These are phyloP conservation scores for Cyclargus thomasi DNA, from an alignment of 1,140 invertebrate genomes.

Conservation along the genomic window DNA sequence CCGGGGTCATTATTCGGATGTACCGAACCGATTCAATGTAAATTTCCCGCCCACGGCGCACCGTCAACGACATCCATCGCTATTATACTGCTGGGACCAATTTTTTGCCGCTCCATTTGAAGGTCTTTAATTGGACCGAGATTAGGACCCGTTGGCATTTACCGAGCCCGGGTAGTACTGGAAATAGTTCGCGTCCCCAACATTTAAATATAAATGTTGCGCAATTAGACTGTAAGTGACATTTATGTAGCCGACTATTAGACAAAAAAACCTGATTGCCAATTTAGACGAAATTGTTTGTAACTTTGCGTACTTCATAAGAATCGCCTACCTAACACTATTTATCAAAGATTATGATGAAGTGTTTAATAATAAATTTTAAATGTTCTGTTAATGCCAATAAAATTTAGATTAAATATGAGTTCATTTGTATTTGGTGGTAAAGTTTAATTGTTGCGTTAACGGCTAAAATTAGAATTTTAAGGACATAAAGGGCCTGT, in stretches of 20 bases:
- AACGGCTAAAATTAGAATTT: too few species aligned
- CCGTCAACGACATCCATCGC: constrained; percentile 55
- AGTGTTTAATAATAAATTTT: not conserved
- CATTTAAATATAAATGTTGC: constrained; percentile 12
- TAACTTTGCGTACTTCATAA: not conserved
- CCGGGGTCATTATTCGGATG: constrained; percentile 52
- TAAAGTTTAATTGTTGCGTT: too few species aligned
- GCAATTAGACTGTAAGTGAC: constrained; percentile 10
- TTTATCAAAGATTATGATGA: not conserved
- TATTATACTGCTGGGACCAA: constrained; percentile 32
- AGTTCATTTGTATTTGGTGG: not conserved
- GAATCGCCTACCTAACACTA: not conserved
- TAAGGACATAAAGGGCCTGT: too few species aligned
- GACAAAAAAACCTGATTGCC: constrained; percentile 10
- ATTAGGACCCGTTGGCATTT: constrained; percentile 51
- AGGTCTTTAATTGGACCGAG: constrained; percentile 60
- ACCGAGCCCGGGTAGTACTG: not conserved
- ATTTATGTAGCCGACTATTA: not conserved
- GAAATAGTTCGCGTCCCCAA: constrained; percentile 8
- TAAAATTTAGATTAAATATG: not conserved
- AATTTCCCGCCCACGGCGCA: constrained; percentile 51
- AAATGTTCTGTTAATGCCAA: not conserved
- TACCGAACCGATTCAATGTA: constrained; percentile 65
- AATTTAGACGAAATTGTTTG: not conserved
- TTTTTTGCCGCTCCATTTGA: constrained; percentile 48